Percentiles rank a stretch among this genome's conserved stretches.
Conservation (phyloP, 2,888 invertebrate species). For the Ceriagrion tenellum region DNA sequence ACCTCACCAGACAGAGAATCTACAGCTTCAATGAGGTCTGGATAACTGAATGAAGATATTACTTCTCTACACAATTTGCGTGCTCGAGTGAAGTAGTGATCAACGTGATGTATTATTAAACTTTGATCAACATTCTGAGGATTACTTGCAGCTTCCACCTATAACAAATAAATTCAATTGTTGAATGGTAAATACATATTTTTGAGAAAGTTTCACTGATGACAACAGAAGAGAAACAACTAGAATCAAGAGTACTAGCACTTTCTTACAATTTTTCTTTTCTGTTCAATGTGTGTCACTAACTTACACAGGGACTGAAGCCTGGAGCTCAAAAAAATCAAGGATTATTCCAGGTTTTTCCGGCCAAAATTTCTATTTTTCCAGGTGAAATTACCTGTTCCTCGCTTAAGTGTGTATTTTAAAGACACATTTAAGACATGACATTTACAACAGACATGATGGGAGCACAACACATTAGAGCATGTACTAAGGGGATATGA, state of each 20-base stretch:
- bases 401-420: too few species aligned
- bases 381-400: too few species aligned
- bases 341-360: too few species aligned
- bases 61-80: constrained; percentile 65
- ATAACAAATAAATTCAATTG: not conserved
- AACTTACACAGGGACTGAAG: too few species aligned
- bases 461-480: too few species aligned
- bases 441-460: too few species aligned
- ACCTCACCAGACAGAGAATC: constrained; percentile 71
- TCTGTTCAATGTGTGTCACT: too few species aligned
- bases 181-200: not conserved
- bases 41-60: constrained; percentile 44
- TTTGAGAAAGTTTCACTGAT: not conserved
- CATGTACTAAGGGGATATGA: too few species aligned
- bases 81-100: constrained; percentile 65
- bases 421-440: too few species aligned
- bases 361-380: too few species aligned
- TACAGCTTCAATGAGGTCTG: constrained; percentile 67
- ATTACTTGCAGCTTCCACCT: not conserved
- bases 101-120: constrained; percentile 68
- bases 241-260: not conserved
- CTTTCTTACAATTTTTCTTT: too few species aligned
- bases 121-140: constrained; percentile 15
- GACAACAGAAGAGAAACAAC: not conserved
- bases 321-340: too few species aligned